phyloP scores from a whole-genome alignment of 35 echinoderm and acorn worm species.

The Apostichopus parvimensis region DNA sequence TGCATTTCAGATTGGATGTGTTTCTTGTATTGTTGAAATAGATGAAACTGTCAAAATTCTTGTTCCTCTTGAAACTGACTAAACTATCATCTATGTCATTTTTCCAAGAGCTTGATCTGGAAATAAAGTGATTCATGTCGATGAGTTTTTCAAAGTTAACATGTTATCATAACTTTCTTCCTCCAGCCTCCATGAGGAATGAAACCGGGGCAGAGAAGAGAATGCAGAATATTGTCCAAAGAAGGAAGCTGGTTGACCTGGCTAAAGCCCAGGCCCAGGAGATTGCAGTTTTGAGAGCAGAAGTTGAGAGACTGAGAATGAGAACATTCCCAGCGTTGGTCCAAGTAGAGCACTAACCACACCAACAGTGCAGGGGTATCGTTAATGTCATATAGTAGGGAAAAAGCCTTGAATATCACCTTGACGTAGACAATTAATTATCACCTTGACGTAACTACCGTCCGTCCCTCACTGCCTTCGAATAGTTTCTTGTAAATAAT shows the following conservation, averaged over 20 bases:
- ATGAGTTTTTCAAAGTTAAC: not conserved
- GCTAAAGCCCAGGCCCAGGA: constrained; percentile 97
- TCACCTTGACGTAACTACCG: not conserved
- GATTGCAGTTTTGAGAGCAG: constrained; percentile 87
- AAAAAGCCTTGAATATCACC: not conserved
- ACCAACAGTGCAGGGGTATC: not conserved
- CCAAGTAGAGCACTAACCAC: constrained; percentile 80
- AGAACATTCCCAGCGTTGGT: constrained; percentile 97
- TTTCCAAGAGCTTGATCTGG: no score
- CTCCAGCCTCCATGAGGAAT: constrained; percentile 64
- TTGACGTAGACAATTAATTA: not conserved
- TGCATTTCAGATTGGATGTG: no score
- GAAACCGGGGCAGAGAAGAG: constrained; percentile 84
- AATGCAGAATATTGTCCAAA: constrained; percentile 96
- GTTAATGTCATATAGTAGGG: no score
- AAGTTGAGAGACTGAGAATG: constrained; percentile 97
- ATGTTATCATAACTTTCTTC: not conserved
- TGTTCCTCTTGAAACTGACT: no score
- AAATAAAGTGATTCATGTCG: no score
- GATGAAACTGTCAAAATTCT: no score
- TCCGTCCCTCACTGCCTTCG: not conserved
- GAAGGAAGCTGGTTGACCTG: constrained; percentile 95
- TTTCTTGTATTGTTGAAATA: no score
- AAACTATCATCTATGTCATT: no score
- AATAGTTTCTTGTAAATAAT: not conserved